A percentile compares a stretch with the other conserved stretches of the same genome.
Evolutionary conservation across 2,797 vertebrate species (phyloP).

Genomic region (Lycodopsis pacificus): DNA sequence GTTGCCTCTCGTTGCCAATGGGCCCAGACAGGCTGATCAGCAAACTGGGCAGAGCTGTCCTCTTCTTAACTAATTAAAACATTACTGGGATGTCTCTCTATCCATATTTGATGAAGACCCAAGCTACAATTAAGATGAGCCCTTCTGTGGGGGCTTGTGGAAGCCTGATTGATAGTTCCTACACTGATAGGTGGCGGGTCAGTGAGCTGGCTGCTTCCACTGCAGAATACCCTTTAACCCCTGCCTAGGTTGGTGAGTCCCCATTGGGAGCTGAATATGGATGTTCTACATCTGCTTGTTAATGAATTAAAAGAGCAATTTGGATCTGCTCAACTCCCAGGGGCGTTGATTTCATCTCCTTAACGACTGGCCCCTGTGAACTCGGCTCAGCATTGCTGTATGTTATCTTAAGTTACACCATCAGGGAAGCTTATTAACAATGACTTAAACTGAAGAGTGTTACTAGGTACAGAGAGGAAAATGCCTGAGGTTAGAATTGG

Average conservation of each 20-base stretch:
- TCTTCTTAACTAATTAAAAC: constrained; percentile 80
- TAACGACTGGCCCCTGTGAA: constrained; percentile 77
- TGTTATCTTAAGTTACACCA: constrained; percentile 74
- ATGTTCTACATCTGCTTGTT: constrained; percentile 79
- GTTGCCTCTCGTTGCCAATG: constrained; percentile 51
- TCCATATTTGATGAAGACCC: constrained; percentile 85
- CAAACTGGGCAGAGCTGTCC: constrained; percentile 62
- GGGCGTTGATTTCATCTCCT: constrained; percentile 79
- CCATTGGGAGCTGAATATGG: constrained; percentile 67
- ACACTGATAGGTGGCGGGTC: constrained; percentile 60
- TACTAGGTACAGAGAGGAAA: constrained; percentile 51
- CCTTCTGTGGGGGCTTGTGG: constrained; percentile 46
- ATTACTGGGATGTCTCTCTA: constrained; percentile 75
- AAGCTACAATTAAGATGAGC: constrained; percentile 74
- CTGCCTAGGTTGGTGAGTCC: constrained; percentile 60
- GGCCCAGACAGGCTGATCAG: constrained; percentile 57
- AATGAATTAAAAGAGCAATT: constrained; percentile 84
- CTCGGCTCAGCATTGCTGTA: constrained; percentile 50
- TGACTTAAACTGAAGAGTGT: constrained; percentile 63
- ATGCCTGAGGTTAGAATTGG: constrained; percentile 59
- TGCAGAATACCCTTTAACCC: constrained; percentile 71
- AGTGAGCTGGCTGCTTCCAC: constrained; percentile 60
- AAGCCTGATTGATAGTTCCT: constrained; percentile 74
- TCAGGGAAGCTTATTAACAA: constrained; percentile 78
- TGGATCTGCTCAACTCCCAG: constrained; percentile 63